Percentiles rank a stretch among this genome's conserved stretches.
phyloP scores from a whole-genome alignment of 2,797 vertebrate genomes.

The Lepus townsendii region DNA sequence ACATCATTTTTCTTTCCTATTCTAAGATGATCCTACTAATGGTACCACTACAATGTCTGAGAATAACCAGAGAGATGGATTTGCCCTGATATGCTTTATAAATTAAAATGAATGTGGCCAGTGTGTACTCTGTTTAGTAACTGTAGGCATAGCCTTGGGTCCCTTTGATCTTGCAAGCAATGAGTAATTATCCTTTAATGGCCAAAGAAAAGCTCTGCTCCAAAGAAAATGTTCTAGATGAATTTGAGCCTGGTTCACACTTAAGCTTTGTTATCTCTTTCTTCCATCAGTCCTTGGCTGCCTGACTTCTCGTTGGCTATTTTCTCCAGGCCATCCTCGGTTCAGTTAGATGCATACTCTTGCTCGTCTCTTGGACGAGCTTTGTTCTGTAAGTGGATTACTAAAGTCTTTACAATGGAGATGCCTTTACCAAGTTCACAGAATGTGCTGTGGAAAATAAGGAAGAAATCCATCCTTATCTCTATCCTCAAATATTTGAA shows the following conservation, averaged over 20 bases:
- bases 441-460: neutral
- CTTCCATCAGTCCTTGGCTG: neutral
- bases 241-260: conserved; percentile 38
- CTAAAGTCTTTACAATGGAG: neutral
- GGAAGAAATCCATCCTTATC: neutral
- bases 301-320: neutral
- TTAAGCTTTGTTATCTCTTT: conserved; percentile 40
- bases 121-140: conserved; percentile 64
- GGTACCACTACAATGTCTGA: neutral
- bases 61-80: neutral
- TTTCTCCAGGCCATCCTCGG: neutral
- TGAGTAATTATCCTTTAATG: conserved; percentile 71
- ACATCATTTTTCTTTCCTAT: neutral
- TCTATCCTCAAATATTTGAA: neutral
- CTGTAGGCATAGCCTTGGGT: neutral
- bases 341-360: neutral
- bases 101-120: conserved; percentile 61
- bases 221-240: conserved; percentile 41
- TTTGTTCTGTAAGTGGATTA: neutral
- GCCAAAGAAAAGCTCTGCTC: conserved; percentile 31
- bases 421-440: neutral
- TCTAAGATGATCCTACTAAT: neutral
- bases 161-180: conserved; percentile 66
- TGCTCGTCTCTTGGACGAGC: neutral
- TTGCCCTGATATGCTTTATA: conserved; percentile 27